These are phyloP conservation scores for Phoxinus phoxinus DNA, from an alignment of 2,113 vertebrate species.

Conservation along the genomic window DNA sequence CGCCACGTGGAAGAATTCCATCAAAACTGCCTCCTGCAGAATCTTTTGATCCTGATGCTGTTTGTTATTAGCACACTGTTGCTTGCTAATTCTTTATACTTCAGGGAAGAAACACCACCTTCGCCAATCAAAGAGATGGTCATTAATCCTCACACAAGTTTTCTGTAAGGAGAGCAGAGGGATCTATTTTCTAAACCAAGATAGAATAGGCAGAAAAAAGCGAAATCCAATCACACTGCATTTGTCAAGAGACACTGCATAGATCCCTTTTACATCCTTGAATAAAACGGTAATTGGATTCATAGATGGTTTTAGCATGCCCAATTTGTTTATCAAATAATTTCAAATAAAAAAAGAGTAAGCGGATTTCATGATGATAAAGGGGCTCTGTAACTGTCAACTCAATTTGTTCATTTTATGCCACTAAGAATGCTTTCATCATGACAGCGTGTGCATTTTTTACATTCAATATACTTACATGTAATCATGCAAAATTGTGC, in stretches of 20 bases:
- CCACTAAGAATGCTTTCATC: neutral
- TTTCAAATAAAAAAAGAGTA: neutral
- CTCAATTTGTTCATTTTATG: neutral
- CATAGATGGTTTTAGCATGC: constrained; percentile 8
- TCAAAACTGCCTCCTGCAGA: constrained; percentile 41
- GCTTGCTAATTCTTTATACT: constrained; percentile 51
- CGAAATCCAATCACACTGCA: neutral
- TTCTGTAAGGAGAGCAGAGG: constrained; percentile 54
- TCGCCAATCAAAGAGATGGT: constrained; percentile 57
- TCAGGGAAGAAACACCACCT: constrained; percentile 29
- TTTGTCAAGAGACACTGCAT: neutral
- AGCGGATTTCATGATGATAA: neutral
- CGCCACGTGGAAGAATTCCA: constrained; percentile 36
- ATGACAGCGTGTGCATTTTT: neutral
- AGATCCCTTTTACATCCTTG: neutral
- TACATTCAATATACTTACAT: neutral
- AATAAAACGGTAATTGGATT: neutral
- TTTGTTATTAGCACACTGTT: constrained; percentile 43
- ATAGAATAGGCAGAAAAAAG: constrained; percentile 48
- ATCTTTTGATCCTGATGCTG: constrained; percentile 35
- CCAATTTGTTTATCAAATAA: constrained; percentile 2
- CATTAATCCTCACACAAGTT: constrained; percentile 59
- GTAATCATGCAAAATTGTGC: neutral
- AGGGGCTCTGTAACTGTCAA: neutral
- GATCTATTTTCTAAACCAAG: constrained; percentile 59